Evolutionary conservation across 2,888 invertebrate species (phyloP).

Genomic region (Neria commutata): DNA sequence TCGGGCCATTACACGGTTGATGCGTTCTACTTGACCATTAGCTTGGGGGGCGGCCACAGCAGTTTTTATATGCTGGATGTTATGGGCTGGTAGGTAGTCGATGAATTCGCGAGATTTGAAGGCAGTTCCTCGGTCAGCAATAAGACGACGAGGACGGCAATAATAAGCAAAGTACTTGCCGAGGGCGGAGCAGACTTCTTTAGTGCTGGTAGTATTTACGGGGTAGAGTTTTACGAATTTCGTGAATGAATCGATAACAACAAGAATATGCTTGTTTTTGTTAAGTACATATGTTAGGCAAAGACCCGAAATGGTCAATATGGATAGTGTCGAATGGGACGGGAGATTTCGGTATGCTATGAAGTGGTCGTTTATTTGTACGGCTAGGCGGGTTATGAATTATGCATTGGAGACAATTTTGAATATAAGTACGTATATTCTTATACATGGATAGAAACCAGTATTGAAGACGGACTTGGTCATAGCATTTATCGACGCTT

Average conservation of each 20-base stretch:
- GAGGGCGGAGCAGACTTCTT: conserved; percentile 12
- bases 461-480: too few relatives aligned
- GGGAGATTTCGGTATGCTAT: conserved; percentile 7
- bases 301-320: conserved; percentile 18
- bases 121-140: conserved; percentile 8
- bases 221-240: conserved; percentile 19
- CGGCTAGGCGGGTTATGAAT: too few relatives aligned
- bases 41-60: conserved; percentile 23
- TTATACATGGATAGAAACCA: too few relatives aligned
- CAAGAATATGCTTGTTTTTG: conserved; percentile 14
- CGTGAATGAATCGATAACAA: conserved; percentile 4
- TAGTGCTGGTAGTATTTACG: conserved; percentile 20
- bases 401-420: too few relatives aligned
- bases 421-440: too few relatives aligned
- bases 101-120: conserved; percentile 24
- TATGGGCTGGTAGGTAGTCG: conserved; percentile 10
- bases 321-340: conserved; percentile 17
- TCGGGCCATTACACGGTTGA: conserved; percentile 19
- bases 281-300: not conserved
- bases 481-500: too few relatives aligned
- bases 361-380: too few relatives aligned
- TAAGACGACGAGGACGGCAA: conserved; percentile 18
- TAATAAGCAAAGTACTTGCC: conserved; percentile 15
- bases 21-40: conserved; percentile 24
- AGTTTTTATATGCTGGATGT: conserved; percentile 23